Evolutionary conservation across 2,888 invertebrate species (phyloP).

Genomic region (Tetranychus truncatus): DNA sequence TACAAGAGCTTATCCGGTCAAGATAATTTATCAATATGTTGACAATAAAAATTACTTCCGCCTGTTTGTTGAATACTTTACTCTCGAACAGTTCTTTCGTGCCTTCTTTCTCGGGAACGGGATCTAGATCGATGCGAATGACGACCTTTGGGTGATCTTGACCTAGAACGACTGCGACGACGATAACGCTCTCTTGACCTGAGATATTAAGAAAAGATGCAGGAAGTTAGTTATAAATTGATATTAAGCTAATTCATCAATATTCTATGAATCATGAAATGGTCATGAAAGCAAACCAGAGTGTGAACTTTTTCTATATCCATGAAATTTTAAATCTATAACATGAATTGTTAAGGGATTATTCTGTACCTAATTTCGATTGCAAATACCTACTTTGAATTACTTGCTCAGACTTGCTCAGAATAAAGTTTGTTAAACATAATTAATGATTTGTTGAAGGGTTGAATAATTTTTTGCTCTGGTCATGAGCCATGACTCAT

Average conservation of each 20-base stretch:
- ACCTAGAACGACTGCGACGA: slow-evolving; percentile 21
- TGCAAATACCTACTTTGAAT: no score
- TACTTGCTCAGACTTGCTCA: no score
- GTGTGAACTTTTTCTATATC: no score
- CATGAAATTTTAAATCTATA: no score
- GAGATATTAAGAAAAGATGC: neutral
- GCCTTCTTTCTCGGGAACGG: slow-evolving; percentile 5
- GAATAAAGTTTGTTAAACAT: neutral
- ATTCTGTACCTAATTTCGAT: no score
- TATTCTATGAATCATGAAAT: no score
- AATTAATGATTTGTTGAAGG: neutral
- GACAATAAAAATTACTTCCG: no score
- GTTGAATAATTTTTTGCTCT: neutral
- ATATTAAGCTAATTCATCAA: no score
- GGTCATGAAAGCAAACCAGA: no score
- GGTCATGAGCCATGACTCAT: neutral
- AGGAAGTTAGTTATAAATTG: neutral
- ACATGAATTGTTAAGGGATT: no score
- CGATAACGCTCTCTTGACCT: slow-evolving; percentile 16
- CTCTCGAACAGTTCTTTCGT: neutral
- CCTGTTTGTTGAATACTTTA: neutral
- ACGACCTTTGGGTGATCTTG: slow-evolving; percentile 23
- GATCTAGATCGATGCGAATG: slow-evolving; percentile 23
- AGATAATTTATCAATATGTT: no score
- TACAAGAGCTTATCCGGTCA: no score